Percentiles rank a stretch among this genome's conserved stretches.
Conservation (phyloP, 2,797 vertebrate species). For the Betta splendens region DNA sequence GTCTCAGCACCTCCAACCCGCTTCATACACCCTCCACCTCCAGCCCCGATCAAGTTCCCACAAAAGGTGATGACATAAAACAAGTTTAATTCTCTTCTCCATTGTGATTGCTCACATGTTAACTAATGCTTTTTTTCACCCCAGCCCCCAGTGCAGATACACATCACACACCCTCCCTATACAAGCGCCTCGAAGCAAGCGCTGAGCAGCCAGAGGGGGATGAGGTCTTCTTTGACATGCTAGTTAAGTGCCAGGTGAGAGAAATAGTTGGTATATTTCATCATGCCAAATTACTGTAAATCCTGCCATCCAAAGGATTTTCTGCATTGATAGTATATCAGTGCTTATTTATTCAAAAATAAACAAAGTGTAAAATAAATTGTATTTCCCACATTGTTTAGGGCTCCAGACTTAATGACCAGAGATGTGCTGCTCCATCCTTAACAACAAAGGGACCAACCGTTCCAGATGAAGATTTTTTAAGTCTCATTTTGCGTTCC, state of each 20-base stretch:
- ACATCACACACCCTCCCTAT: slow-evolving; percentile 73
- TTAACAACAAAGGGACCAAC: slow-evolving; percentile 85
- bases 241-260: slow-evolving; percentile 93
- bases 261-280: neutral
- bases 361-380: neutral
- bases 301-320: neutral
- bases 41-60: slow-evolving; percentile 50
- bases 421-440: slow-evolving; percentile 90
- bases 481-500: slow-evolving; percentile 92
- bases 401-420: slow-evolving; percentile 95
- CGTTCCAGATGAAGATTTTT: slow-evolving; percentile 95
- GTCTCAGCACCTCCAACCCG: slow-evolving; percentile 77
- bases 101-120: neutral
- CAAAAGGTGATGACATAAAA: slow-evolving; percentile 49
- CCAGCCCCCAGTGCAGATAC: slow-evolving; percentile 65
- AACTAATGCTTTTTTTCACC: slow-evolving; percentile 7
- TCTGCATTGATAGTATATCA: too few species aligned
- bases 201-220: slow-evolving; percentile 82
- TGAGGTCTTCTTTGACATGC: slow-evolving; percentile 94
- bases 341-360: too few species aligned
- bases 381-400: slow-evolving; percentile 45
- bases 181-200: slow-evolving; percentile 79
- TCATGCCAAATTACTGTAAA: neutral
- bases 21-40: slow-evolving; percentile 78
- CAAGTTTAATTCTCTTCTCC: neutral